Percentiles rank a stretch among this genome's conserved stretches.
These are phyloP conservation scores for Cheilosia vulpina DNA, from an alignment of 2,888 invertebrate genomes.

Conservation along the genomic window DNA sequence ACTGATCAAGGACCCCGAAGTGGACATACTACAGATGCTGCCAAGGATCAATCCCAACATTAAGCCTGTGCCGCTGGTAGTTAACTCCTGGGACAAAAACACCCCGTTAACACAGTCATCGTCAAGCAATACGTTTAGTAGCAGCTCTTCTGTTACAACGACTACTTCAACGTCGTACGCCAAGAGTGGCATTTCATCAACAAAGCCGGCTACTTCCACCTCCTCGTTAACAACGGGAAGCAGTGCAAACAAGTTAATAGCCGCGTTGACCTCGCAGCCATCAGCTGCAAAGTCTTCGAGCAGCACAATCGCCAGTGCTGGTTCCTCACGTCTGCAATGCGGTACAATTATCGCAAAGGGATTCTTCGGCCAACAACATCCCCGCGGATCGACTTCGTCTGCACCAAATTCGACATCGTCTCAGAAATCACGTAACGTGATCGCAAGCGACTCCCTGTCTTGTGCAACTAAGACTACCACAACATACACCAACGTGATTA, in stretches of 20 bases:
- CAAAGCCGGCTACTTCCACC: slow-evolving; percentile 77
- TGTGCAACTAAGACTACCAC: slow-evolving; percentile 85
- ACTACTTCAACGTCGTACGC: slow-evolving; percentile 78
- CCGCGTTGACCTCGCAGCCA: slow-evolving; percentile 42
- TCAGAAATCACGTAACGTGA: slow-evolving; percentile 56
- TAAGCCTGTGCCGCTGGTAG: slow-evolving; percentile 78
- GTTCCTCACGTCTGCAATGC: slow-evolving; percentile 77
- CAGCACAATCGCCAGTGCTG: slow-evolving; percentile 24
- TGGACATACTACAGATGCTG: slow-evolving; percentile 92
- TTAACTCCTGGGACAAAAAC: slow-evolving; percentile 83
- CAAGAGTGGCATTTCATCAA: slow-evolving; percentile 77
- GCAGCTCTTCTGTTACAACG: slow-evolving; percentile 78
- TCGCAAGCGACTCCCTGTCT: slow-evolving; percentile 67
- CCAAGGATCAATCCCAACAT: slow-evolving; percentile 85
- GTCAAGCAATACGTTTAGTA: slow-evolving; percentile 44
- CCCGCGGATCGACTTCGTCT: slow-evolving; percentile 75
- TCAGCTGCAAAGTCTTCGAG: slow-evolving; percentile 38
- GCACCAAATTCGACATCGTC: slow-evolving; percentile 54
- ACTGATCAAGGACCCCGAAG: slow-evolving; percentile 97
- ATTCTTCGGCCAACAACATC: slow-evolving; percentile 77
- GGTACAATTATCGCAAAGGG: slow-evolving; percentile 82
- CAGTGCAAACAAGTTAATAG: slow-evolving; percentile 47
- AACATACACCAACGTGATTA: slow-evolving; percentile 85
- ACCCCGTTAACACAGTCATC: slow-evolving; percentile 77
- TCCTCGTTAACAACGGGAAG: slow-evolving; percentile 42